Base-by-base conservation (phyloP, 2,888 invertebrate species). In the Tanaodytes sp. region DNA sequence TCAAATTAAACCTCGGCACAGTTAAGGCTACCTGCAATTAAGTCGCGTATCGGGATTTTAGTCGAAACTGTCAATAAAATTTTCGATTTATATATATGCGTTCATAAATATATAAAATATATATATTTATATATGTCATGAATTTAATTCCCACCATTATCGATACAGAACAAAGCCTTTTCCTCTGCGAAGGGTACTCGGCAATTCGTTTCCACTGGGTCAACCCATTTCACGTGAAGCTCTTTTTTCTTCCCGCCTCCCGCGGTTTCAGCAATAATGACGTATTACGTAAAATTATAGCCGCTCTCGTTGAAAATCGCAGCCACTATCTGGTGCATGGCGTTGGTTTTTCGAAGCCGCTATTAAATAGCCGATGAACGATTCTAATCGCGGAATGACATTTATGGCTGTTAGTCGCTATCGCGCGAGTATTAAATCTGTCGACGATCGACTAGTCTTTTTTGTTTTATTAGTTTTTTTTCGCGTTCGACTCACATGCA, bases 1-100 rank as follows among this genome's bases (percentile, higher is more conserved):
- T 70, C 64, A 64, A 70, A 70, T 70, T 59, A 64, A 70, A 70
- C 51, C 40, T 55, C 40, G 55, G 45, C n/a, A 36, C 42, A 46
- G 64, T 57, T 61, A 45, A 42, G 57, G 54, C 27, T 46, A 43
- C 36, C 48, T 43, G 55, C 55, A 64, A 64, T 64, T 64, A 69
- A 64, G 55, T 59, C 23, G 27, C 14, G 54, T 33, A 59, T 54
- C 49, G 18, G 37, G 43, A 36, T 64, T 61, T 61, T 61, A 45
- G 45, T 31, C 33, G 45, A 61, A 55, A 61, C 51, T 55, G 51
- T 64, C 69, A 64, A 61, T 64, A 64, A 59, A 64, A 61, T 61
- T 20, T n/a, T 57, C 54, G 36, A 40, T 59, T 70, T 43, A 55
- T 64, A 20, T 40, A 59, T 45, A 27, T 69, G n/a, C n/a, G n/a